Conservation (phyloP, 2,113 vertebrate species). For the Zootoca vivipara region DNA sequence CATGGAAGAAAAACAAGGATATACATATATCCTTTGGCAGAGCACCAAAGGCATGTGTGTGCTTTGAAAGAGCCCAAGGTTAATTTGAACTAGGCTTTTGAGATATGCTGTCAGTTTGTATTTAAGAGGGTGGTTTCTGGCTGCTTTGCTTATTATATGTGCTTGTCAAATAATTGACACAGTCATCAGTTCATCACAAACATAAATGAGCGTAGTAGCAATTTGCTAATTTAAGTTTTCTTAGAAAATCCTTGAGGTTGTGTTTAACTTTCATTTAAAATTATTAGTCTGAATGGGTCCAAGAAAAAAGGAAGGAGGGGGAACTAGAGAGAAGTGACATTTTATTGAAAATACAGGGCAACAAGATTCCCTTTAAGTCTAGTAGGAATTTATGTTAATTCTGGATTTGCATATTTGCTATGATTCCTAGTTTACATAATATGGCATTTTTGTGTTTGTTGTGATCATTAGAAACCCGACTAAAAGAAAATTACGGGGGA, state of each 20-base stretch:
- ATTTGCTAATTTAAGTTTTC: conserved; percentile 20
- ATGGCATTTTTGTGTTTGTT: not conserved
- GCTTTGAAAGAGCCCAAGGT: conserved; percentile 43
- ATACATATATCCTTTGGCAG: conserved; percentile 37
- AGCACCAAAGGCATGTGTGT: conserved; percentile 15
- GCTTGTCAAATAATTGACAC: conserved; percentile 54
- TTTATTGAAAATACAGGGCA: not conserved
- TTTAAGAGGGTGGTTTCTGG: conserved; percentile 43
- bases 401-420: not conserved
- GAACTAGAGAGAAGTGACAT: not conserved
- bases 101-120: conserved; percentile 50
- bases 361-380: not conserved
- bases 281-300: not conserved
- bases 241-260: not conserved
- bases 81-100: conserved; percentile 44
- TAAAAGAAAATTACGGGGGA: not conserved
- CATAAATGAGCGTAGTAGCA: conserved; percentile 21
- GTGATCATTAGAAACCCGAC: not conserved
- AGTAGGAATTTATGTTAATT: not conserved
- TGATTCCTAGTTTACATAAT: not conserved
- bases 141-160: conserved; percentile 40
- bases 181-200: conserved; percentile 21
- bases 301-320: not conserved
- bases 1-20: conserved; percentile 24
- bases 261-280: not conserved